These are phyloP conservation scores for Varecia variegata DNA, from an alignment of 2,797 vertebrate genomes.

Conservation along the genomic window DNA sequence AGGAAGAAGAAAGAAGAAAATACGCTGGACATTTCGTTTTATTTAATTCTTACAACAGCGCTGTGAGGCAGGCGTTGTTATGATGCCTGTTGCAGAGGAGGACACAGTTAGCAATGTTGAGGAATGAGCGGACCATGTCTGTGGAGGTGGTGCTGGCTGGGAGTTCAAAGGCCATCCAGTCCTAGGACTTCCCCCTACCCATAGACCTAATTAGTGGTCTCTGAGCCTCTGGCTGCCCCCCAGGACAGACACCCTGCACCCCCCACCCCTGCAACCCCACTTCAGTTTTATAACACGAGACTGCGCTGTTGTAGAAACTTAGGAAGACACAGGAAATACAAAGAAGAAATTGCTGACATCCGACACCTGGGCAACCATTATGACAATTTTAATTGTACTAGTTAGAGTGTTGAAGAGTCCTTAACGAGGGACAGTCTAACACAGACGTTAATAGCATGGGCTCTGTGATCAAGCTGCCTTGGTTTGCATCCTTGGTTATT, in stretches of 20 bases:
- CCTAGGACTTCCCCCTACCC: neutral
- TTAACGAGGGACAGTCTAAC: neutral
- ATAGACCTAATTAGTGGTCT: neutral
- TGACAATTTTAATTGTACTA: neutral
- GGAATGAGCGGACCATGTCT: neutral
- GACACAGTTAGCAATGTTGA: neutral
- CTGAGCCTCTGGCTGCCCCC: neutral
- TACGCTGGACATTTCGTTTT: neutral
- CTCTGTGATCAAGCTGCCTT: neutral
- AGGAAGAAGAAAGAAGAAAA: neutral
- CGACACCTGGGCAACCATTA: neutral
- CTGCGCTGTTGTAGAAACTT: neutral
- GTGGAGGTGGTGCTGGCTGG: neutral
- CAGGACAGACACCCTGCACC: neutral
- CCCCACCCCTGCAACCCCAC: too few species aligned
- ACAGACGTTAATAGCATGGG: neutral
- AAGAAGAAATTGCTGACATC: neutral
- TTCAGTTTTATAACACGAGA: neutral
- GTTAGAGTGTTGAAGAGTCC: neutral
- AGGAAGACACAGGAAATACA: neutral
- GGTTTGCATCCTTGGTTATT: neutral
- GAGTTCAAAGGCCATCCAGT: neutral
- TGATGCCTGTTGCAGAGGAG: neutral
- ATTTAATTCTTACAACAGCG: neutral
- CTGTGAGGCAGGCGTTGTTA: too few species aligned